These are phyloP conservation scores for Dipodomys stephensi DNA, from an alignment of 2,113 vertebrate genomes.

Conservation along the genomic window DNA sequence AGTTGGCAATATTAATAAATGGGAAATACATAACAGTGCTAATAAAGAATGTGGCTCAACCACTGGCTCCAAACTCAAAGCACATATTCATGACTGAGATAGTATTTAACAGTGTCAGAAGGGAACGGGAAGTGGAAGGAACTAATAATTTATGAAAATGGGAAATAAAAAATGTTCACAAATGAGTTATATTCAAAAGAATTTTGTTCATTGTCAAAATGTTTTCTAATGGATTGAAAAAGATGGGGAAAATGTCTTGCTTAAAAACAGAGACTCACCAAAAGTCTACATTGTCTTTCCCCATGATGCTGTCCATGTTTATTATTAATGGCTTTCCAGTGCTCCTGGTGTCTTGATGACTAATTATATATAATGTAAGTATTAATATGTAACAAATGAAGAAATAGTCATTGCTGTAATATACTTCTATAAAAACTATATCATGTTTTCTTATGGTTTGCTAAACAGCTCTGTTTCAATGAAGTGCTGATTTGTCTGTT, in stretches of 20 bases:
- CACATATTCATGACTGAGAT: conserved; percentile 22
- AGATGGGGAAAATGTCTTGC: conserved; percentile 49
- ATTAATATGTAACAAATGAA: conserved; percentile 18
- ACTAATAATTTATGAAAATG: conserved; percentile 53
- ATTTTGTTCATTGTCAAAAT: conserved; percentile 59
- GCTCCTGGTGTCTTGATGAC: not conserved
- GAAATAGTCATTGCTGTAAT: not conserved
- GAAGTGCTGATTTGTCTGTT: not conserved
- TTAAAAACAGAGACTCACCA: conserved; percentile 36
- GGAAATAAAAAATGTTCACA: conserved; percentile 59
- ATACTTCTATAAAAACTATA: conserved; percentile 6
- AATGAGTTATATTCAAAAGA: conserved; percentile 36
- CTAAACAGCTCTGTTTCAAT: not conserved
- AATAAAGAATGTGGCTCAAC: not conserved
- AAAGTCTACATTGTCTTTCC: not conserved
- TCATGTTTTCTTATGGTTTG: not conserved
- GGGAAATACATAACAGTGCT: not conserved
- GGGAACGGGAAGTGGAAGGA: conserved; percentile 36
- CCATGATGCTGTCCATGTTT: conserved; percentile 1
- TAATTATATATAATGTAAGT: not conserved
- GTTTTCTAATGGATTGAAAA: conserved; percentile 40
- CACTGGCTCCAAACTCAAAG: conserved; percentile 46
- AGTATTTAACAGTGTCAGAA: conserved; percentile 51
- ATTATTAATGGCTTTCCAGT: conserved; percentile 39
- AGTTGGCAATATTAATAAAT: not conserved